Conservation (phyloP, 2,888 invertebrate species). For the Autographa gamma region DNA sequence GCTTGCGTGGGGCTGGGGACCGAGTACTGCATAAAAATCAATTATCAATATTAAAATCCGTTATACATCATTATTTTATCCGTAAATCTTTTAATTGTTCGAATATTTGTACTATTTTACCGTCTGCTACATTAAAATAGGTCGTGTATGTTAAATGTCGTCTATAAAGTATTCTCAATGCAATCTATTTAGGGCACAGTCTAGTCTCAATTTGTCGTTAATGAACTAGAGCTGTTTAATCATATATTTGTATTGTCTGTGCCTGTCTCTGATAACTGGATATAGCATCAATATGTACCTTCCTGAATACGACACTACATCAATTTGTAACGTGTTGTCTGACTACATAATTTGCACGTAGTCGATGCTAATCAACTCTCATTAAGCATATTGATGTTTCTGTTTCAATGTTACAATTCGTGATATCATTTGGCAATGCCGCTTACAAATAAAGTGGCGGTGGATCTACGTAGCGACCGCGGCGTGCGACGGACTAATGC, state of each 20-base stretch:
- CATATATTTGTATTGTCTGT: constrained; percentile 53
- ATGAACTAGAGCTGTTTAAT: constrained; percentile 57
- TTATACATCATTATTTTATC: constrained; percentile 11
- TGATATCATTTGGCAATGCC: constrained; percentile 63
- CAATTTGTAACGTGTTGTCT: constrained; percentile 65
- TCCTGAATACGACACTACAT: constrained; percentile 47
- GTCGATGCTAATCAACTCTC: constrained; percentile 78
- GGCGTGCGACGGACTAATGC: constrained; percentile 38
- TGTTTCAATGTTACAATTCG: constrained; percentile 75
- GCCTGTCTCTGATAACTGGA: constrained; percentile 44
- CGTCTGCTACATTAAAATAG: constrained; percentile 42
- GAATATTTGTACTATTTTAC: constrained; percentile 29
- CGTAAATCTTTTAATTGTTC: background rate
- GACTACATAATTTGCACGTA: constrained; percentile 69
- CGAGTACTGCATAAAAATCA: constrained; percentile 40
- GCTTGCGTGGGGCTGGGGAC: constrained; percentile 19
- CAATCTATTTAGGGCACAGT: constrained; percentile 53
- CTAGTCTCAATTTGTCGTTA: constrained; percentile 54
- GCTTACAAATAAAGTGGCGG: constrained; percentile 37
- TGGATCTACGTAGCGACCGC: constrained; percentile 23
- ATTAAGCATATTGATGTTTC: constrained; percentile 79
- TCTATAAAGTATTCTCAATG: constrained; percentile 33
- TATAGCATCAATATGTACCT: constrained; percentile 29
- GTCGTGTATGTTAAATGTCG: constrained; percentile 41
- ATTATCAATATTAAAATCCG: constrained; percentile 44